Evolutionary conservation across 2,888 invertebrate species (phyloP).

Genomic region (Caenorhabditis doughertyi): DNA sequence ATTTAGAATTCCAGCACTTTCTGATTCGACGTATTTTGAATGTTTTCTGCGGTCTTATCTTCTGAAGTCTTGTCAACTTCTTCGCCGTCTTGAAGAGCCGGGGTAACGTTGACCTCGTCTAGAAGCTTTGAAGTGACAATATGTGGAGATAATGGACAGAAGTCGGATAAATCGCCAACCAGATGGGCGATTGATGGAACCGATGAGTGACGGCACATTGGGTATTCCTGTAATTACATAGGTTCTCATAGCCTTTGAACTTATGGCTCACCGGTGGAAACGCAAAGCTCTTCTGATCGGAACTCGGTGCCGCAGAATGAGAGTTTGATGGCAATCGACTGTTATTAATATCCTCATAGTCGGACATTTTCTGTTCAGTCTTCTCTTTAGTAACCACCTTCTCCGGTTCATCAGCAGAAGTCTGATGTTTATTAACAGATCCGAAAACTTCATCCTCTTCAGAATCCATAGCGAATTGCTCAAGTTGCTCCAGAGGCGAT

Average conservation of each 20-base stretch:
- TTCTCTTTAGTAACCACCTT: too few relatives aligned
- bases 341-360: slow-evolving; percentile 60
- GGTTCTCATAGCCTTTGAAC: not conserved
- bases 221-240: slow-evolving; percentile 43
- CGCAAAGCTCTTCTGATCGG: slow-evolving; percentile 48
- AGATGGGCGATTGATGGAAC: slow-evolving; percentile 59
- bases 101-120: not conserved
- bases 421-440: too few relatives aligned
- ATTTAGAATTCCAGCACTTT: not conserved
- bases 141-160: slow-evolving; percentile 46
- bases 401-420: not conserved
- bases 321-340: slow-evolving; percentile 62
- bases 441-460: slow-evolving; percentile 40
- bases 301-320: slow-evolving; percentile 59
- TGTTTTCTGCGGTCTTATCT: not conserved
- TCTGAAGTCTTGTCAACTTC: slow-evolving; percentile 15
- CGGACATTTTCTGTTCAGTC: slow-evolving; percentile 23
- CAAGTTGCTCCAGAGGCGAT: not conserved
- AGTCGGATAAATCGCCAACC: slow-evolving; percentile 49
- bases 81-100: not conserved
- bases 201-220: slow-evolving; percentile 57
- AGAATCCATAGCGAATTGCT: not conserved
- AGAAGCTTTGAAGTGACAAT: not conserved
- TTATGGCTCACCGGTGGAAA: slow-evolving; percentile 54
- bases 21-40: not conserved